Evolutionary conservation across 2,888 invertebrate species (phyloP), one percentile per base, ranked within the genome.

Genomic region (Folsomia manolachei): DNA sequence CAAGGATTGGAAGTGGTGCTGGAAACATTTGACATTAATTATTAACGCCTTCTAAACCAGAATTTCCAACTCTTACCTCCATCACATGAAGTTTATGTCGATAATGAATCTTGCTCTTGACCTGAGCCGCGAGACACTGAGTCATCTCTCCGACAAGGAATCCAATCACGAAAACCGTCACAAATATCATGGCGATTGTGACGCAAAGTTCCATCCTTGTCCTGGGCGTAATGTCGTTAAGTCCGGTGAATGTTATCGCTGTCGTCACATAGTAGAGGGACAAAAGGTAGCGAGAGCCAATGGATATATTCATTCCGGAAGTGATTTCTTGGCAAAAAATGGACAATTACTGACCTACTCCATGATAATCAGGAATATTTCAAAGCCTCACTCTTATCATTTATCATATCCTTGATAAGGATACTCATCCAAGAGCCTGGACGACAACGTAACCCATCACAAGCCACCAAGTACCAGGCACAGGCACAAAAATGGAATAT

Each of bases 401-500:
- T 25, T 27, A 27, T 25, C 63, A 72, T 52, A 9, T 70, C 26
- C 27, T 66, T 63, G 11, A 75, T 18, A 2, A 71, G 62, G 25
- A 71, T 63, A 25, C 69, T 51, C 70, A 77, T 74, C 77, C 77
- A 78, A 1, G 75, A 74, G 1, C 73, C 70, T 18, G 25, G 65
- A 11, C 64, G 64, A 26, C 77, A 78, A 9, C 18, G 7, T 4
- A 51, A 27, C 27, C 74, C 77, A 11, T 73, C 71, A 56, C 80
- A 80, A 18, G 80, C 76, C 18, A 76, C 72, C 2, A 80, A 63
- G 60, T 80, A 80, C 78, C 78, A 80, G 0, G 75, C 71, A 71
- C 80, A 80, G 18, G 80, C 78, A 71, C 78, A 76, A 63, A 79
- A 80, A 60, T 80, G 78, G 39, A 80, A 80, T 1, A 78, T 76